Evolutionary conservation across 1,140 invertebrate genomes (phyloP).

Genomic region (Temnothorax nylanderi): DNA sequence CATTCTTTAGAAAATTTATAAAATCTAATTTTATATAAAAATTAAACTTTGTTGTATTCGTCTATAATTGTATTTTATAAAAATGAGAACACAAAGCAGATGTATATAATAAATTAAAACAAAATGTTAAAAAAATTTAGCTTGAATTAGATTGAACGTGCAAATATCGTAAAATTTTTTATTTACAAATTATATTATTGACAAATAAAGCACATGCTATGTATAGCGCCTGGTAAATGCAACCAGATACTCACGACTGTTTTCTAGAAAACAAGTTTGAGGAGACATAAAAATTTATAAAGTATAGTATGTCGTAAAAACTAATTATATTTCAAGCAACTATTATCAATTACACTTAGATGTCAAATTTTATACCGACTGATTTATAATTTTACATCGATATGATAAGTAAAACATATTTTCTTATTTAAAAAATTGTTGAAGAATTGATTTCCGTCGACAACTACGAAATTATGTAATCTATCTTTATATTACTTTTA

Average conservation of each 20-base stretch:
- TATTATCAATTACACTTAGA: neutral
- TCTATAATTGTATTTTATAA: neutral
- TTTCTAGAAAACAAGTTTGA: constrained; percentile 29
- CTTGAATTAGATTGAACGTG: neutral
- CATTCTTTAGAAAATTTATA: neutral
- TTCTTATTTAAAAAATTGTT: neutral
- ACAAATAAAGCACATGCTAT: neutral
- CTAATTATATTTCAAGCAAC: neutral
- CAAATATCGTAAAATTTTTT: neutral
- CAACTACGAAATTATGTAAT: neutral
- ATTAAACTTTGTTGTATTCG: neutral
- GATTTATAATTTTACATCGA: neutral
- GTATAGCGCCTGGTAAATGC: constrained; percentile 24
- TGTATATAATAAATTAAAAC: neutral
- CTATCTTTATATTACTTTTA: neutral
- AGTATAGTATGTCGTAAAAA: neutral
- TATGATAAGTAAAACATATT: neutral
- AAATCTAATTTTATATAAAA: neutral
- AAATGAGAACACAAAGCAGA: neutral
- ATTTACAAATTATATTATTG: neutral
- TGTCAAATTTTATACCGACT: neutral
- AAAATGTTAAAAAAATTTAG: neutral
- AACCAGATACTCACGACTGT: constrained; percentile 35
- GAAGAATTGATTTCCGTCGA: neutral
- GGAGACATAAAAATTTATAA: neutral